Percentiles rank a stretch among this genome's conserved stretches.
Evolutionary conservation across 2,888 invertebrate species (phyloP).

Genomic region (Mechanitis mazaeus): DNA sequence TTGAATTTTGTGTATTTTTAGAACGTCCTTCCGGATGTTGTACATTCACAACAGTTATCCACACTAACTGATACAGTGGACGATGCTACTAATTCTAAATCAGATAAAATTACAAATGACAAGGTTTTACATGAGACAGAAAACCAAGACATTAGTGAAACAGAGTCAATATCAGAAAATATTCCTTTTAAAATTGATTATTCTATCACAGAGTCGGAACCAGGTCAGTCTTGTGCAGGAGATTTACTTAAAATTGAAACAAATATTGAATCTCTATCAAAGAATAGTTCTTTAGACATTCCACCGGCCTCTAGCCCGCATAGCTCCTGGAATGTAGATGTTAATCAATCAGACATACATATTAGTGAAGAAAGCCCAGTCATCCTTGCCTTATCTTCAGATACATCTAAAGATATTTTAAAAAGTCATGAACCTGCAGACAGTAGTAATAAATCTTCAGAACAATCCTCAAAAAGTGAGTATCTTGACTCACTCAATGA

Average conservation of each 20-base stretch:
- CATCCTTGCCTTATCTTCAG: conserved; percentile 54
- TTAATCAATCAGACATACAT: conserved; percentile 52
- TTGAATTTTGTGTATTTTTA: conserved; percentile 69
- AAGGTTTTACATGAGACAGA: conserved; percentile 27
- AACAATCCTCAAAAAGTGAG: conserved; percentile 52
- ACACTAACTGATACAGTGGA: conserved; percentile 47
- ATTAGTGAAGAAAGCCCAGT: conserved; percentile 68
- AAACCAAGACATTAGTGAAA: conserved; percentile 47
- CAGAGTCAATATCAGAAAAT: conserved; percentile 68
- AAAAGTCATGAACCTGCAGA: conserved; percentile 35
- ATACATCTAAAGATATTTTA: conserved; percentile 50
- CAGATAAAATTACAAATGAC: conserved; percentile 32
- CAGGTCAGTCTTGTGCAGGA: conserved; percentile 34
- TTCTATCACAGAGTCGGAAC: conserved; percentile 50
- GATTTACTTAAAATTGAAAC: conserved; percentile 40
- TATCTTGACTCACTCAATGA: conserved; percentile 63
- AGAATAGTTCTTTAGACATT: conserved; percentile 43
- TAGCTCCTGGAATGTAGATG: conserved; percentile 56
- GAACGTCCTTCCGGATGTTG: conserved; percentile 75
- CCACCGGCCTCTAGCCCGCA: conserved; percentile 50
- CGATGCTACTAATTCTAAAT: conserved; percentile 41
- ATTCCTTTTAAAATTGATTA: conserved; percentile 60
- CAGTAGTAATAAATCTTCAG: conserved; percentile 34
- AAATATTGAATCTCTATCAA: conserved; percentile 31
- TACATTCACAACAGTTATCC: conserved; percentile 70